Conservation (phyloP, 2,797 vertebrate species). For the Monodelphis domestica region DNA sequence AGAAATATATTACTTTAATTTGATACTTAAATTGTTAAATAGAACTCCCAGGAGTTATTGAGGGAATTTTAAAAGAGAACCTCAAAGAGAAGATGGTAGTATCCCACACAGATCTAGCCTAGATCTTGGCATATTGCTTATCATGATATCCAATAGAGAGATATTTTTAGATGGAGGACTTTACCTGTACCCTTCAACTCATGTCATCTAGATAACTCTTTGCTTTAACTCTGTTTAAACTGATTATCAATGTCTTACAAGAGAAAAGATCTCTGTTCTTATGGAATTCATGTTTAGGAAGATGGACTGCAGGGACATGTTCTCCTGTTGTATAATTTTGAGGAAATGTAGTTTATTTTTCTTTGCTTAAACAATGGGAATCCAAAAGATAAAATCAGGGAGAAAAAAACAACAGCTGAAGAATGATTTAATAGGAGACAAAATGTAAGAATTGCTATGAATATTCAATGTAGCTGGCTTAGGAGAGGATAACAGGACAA, state of each 20-base stretch:
- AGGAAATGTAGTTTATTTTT: constrained; percentile 7
- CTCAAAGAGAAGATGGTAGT: neutral
- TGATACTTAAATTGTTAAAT: neutral
- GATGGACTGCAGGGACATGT: neutral
- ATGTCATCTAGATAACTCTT: neutral
- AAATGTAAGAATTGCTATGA: neutral
- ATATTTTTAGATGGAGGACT: neutral
- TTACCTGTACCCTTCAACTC: neutral
- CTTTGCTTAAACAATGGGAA: neutral
- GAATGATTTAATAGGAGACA: neutral
- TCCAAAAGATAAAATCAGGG: neutral
- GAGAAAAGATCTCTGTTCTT: neutral
- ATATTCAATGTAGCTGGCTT: neutral
- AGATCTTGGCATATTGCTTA: neutral
- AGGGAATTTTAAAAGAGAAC: neutral
- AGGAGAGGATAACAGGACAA: neutral
- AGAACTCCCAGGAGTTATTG: neutral
- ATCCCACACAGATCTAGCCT: neutral
- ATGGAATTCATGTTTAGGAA: neutral
- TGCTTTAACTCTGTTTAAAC: neutral
- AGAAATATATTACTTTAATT: neutral
- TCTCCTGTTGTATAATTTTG: neutral
- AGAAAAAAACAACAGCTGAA: neutral
- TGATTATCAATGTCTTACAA: neutral
- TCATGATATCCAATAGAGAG: neutral